These are phyloP conservation scores for Ceryle rudis DNA, from an alignment of 2,797 vertebrate species.

Conservation along the genomic window DNA sequence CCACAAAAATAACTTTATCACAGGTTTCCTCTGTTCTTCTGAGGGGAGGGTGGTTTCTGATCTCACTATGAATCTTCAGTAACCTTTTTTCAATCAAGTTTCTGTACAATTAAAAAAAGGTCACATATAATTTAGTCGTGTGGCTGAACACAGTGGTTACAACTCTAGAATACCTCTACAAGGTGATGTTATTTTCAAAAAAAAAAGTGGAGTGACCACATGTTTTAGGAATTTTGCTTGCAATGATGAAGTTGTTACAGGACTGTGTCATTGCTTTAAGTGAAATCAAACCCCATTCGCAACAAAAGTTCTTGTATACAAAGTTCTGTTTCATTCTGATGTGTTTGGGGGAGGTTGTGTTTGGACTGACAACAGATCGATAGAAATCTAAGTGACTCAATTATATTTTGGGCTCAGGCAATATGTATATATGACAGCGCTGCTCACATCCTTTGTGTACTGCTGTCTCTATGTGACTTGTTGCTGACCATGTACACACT, in stretches of 20 bases:
- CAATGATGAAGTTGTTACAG: not conserved
- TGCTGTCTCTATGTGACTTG: not conserved
- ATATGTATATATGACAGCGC: not conserved
- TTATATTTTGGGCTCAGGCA: not conserved
- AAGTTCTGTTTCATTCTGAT: not conserved
- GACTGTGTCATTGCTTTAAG: not conserved
- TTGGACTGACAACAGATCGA: not conserved
- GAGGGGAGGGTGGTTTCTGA: not conserved
- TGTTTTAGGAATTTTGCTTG: not conserved
- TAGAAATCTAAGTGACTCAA: not conserved
- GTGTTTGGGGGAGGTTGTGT: not conserved
- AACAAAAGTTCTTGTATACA: not conserved
- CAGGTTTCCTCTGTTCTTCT: accelerated
- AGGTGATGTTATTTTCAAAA: not conserved
- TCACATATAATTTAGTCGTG: not conserved
- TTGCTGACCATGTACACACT: not conserved
- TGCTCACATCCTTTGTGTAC: not conserved
- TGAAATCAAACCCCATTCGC: not conserved
- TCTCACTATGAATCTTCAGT: not conserved
- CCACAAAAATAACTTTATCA: not conserved
- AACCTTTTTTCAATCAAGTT: not conserved
- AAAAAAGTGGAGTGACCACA: not conserved
- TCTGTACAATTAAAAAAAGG: not conserved
- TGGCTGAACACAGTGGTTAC: not conserved
- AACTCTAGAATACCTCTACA: not conserved